phyloP scores from a whole-genome alignment of 2,797 vertebrate species.

The Carcharodon carcharias region DNA sequence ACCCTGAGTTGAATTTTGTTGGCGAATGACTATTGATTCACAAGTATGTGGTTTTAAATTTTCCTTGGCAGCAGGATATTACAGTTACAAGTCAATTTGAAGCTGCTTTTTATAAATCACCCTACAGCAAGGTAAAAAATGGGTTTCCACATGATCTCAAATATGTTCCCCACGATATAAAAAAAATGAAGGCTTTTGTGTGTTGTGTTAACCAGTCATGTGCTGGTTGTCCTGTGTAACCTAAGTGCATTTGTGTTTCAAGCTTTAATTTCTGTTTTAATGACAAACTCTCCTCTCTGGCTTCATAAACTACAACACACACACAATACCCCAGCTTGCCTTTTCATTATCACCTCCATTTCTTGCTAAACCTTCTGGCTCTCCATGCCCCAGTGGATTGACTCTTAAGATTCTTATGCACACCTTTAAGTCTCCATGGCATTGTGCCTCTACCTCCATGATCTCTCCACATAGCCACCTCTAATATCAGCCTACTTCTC shows the following conservation, averaged over 20 bases:
- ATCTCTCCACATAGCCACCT: not conserved
- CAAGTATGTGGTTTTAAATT: constrained; percentile 55
- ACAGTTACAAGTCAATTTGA: constrained; percentile 55
- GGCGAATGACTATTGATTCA: constrained; percentile 63
- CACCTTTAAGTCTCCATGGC: not conserved
- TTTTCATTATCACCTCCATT: not conserved
- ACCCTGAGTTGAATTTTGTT: constrained; percentile 57
- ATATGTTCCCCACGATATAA: constrained; percentile 8
- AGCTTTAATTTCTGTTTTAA: constrained; percentile 11
- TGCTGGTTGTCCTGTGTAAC: not conserved
- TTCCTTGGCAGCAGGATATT: constrained; percentile 56
- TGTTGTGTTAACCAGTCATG: constrained; percentile 1
- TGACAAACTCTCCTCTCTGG: not conserved
- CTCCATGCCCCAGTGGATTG: not conserved
- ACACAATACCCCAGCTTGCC: not conserved
- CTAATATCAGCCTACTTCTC: not conserved
- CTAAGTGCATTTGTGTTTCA: not conserved
- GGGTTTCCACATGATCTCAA: constrained; percentile 32
- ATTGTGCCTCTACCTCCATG: not conserved
- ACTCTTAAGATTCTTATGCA: not conserved
- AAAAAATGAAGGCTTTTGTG: not conserved
- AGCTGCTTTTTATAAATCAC: constrained; percentile 61
- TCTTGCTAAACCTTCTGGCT: not conserved
- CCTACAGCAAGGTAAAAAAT: constrained; percentile 52
- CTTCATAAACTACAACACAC: not conserved